Conservation (phyloP, 2,888 invertebrate species). For the Leucania comma region DNA sequence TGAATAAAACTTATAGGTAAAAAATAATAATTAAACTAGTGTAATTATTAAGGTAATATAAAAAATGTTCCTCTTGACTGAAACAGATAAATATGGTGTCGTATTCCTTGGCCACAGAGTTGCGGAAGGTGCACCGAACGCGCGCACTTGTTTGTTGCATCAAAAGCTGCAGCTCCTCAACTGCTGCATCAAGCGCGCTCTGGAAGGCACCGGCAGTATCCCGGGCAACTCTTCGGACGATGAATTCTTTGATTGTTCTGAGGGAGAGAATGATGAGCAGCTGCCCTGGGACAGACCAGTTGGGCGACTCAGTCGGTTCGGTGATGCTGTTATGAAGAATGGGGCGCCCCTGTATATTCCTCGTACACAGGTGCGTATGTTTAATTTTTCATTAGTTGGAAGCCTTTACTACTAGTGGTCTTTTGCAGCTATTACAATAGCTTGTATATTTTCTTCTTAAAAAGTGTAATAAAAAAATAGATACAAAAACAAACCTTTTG, state of each 20-base stretch:
- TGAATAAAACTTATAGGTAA: too few relatives aligned
- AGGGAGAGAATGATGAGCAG: conserved; percentile 90
- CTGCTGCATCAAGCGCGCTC: conserved; percentile 93
- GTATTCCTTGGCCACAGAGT: conserved; percentile 91
- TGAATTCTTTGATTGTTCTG: conserved; percentile 95
- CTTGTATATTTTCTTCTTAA: too few relatives aligned
- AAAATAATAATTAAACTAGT: too few relatives aligned
- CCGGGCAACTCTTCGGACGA: conserved; percentile 88
- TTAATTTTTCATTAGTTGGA: neutral
- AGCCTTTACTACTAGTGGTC: neutral
- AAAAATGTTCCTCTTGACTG: neutral
- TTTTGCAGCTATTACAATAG: neutral
- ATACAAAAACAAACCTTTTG: too few relatives aligned
- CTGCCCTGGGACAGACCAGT: conserved; percentile 83
- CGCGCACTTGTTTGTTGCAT: conserved; percentile 96
- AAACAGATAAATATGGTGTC: conserved; percentile 1
- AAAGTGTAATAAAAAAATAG: too few relatives aligned
- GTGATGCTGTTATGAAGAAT: conserved; percentile 81
- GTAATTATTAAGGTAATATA: neutral
- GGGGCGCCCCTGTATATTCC: conserved; percentile 86
- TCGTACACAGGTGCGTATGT: conserved; percentile 81
- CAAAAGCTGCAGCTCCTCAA: conserved; percentile 98
- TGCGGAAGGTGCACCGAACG: conserved; percentile 95
- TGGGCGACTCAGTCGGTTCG: conserved; percentile 82
- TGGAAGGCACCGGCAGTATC: conserved; percentile 81